These are phyloP conservation scores for Cyaniris semiargus DNA, from an alignment of 2,888 invertebrate species.

Conservation along the genomic window DNA sequence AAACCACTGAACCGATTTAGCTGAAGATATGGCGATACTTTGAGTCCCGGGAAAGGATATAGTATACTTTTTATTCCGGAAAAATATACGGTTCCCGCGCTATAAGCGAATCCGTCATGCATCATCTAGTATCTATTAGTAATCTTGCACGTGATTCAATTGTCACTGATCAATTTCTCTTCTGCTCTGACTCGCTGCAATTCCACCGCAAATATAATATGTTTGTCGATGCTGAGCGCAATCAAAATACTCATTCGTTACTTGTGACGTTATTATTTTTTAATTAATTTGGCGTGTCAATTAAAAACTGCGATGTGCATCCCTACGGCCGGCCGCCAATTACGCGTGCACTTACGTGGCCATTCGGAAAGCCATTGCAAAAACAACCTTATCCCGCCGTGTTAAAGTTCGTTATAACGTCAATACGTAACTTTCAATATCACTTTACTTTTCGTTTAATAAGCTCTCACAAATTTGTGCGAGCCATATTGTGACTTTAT, in stretches of 20 bases:
- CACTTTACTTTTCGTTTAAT: slow-evolving; percentile 23
- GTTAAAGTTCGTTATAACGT: background rate
- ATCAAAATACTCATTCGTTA: background rate
- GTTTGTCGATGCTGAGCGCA: background rate
- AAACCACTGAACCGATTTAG: no score
- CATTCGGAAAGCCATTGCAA: background rate
- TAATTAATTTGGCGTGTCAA: slow-evolving; percentile 9
- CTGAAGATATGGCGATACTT: no score
- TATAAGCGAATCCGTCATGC: no score
- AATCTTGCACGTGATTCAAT: background rate
- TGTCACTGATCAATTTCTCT: background rate
- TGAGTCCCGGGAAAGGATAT: no score
- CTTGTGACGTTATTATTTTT: background rate
- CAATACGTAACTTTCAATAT: background rate
- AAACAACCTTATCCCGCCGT: background rate
- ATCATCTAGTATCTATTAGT: no score
- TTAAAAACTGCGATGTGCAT: slow-evolving; percentile 3
- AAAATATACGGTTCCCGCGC: no score
- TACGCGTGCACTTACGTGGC: slow-evolving; percentile 38
- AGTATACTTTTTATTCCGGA: no score
- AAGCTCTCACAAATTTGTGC: slow-evolving; percentile 16
- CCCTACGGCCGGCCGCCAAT: slow-evolving; percentile 35
- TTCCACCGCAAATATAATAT: background rate
- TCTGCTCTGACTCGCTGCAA: background rate
- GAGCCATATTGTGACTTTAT: slow-evolving; percentile 19